Base-by-base conservation (phyloP, 2,888 invertebrate species). In the Tridacna crocea region DNA sequence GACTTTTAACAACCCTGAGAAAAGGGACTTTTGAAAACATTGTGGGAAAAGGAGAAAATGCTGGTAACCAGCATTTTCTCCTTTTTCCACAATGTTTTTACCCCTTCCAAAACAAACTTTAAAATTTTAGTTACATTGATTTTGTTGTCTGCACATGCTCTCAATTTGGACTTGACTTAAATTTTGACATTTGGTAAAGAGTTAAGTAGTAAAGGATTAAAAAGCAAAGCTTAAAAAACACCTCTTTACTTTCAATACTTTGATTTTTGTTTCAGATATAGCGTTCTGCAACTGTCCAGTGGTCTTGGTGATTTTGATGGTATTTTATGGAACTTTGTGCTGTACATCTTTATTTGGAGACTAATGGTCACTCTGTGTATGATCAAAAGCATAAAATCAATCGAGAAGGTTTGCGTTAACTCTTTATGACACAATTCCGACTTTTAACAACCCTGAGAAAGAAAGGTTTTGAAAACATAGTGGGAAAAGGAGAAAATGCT, bases 381-480 rank as follows among this genome's bases (percentile, higher is more conserved):
- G 75, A 87, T 90, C 60, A 92, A 91, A 72, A 93, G 93, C 22
- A 91, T 93, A 73, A 90, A 93, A 75, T 88, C 90, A 22, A 91
- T 92, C 36, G 93, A 92, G 76, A 93, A 92, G 88, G 93, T 93
- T 77, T 24, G 22, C 10, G n/a, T n/a, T 22, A 17, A 61, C n/a
- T n/a, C n/a, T n/a, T n/a, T n/a, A n/a, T n/a, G n/a, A n/a, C n/a
- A n/a, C n/a, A n/a, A n/a, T n/a, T n/a, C n/a, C n/a, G n/a, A n/a
- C n/a, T n/a, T n/a, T n/a, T n/a, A n/a, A n/a, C n/a, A n/a, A n/a
- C n/a, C n/a, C n/a, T n/a, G n/a, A n/a, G n/a, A n/a, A n/a, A n/a
- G n/a, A n/a, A n/a, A n/a, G 12, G 17, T n/a, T n/a, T n/a, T n/a
- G n/a, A n/a, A n/a, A n/a, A n/a, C 55, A 75, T 13, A 75, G 51